These are phyloP conservation scores for Cephus nigrinus DNA, from an alignment of 2,888 invertebrate species.

Conservation along the genomic window DNA sequence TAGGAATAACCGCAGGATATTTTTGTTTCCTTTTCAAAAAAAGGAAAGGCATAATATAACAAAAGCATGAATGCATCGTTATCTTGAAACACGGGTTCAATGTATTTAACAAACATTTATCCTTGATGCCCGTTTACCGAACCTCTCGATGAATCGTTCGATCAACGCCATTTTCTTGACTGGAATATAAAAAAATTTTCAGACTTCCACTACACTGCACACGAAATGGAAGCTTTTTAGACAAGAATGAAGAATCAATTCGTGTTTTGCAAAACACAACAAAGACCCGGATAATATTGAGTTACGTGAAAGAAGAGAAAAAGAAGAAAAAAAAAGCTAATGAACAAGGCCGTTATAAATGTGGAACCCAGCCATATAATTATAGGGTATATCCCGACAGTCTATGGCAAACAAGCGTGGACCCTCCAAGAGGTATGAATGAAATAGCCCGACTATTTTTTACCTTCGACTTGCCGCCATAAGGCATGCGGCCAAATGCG, in stretches of 20 bases:
- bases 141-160: too few species aligned
- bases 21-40: too few species aligned
- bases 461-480: constrained; percentile 19
- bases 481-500: constrained; percentile 19
- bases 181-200: too few species aligned
- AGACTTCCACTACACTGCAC: too few species aligned
- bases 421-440: constrained; percentile 25
- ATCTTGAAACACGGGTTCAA: too few species aligned
- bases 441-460: constrained; percentile 24
- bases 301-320: constrained; percentile 21
- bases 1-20: background rate
- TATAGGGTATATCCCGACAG: constrained; percentile 20
- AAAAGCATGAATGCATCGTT: too few species aligned
- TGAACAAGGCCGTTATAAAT: constrained; percentile 45
- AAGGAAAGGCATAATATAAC: too few species aligned
- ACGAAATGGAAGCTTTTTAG: too few species aligned
- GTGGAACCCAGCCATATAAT: constrained; percentile 40
- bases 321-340: constrained; percentile 27
- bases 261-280: constrained; percentile 41
- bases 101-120: too few species aligned
- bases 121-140: too few species aligned
- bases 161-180: too few species aligned
- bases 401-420: constrained; percentile 6
- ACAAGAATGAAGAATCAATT: background rate
- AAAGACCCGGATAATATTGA: constrained; percentile 42